These are phyloP conservation scores for Papilio xuthus DNA, from an alignment of 1,140 invertebrate genomes.

Conservation along the genomic window DNA sequence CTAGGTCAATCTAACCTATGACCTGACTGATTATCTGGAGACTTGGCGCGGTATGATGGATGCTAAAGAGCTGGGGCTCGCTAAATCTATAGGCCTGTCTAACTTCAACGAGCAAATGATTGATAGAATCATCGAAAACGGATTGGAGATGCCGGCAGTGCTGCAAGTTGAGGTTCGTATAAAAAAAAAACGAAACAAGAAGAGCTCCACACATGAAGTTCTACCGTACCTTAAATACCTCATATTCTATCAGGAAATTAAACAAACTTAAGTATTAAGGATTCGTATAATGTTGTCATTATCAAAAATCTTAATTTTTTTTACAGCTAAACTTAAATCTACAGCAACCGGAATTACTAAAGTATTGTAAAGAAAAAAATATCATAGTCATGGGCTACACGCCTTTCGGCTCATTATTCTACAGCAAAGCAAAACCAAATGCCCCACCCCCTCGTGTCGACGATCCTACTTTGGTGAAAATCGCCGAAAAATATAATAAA, in stretches of 20 bases:
- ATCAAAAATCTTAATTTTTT: slow-evolving; percentile 4
- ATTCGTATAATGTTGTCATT: too few species aligned
- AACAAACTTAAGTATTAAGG: too few species aligned
- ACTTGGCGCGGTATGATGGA: slow-evolving; percentile 90
- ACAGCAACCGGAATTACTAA: slow-evolving; percentile 86
- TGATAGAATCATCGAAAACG: slow-evolving; percentile 84
- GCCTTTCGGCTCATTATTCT: slow-evolving; percentile 86
- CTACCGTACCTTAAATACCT: too few species aligned
- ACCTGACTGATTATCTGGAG: slow-evolving; percentile 83
- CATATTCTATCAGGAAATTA: too few species aligned
- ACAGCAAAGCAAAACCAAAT: slow-evolving; percentile 82
- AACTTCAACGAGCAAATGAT: slow-evolving; percentile 94
- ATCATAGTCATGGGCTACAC: slow-evolving; percentile 91
- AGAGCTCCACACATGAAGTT: background rate
- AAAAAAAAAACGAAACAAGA: background rate
- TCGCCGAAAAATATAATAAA: slow-evolving; percentile 87
- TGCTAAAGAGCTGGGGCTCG: slow-evolving; percentile 85
- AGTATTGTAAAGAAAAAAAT: slow-evolving; percentile 85
- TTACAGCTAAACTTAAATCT: slow-evolving; percentile 84
- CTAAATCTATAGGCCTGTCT: slow-evolving; percentile 91
- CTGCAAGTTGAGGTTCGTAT: slow-evolving; percentile 80
- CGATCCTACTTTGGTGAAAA: slow-evolving; percentile 84
- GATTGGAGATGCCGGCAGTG: slow-evolving; percentile 77
- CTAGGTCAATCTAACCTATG: slow-evolving; percentile 61
- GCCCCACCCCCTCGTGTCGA: slow-evolving; percentile 83